Evolutionary conservation across 2,113 vertebrate genomes (phyloP).

Genomic region (Tetraodon nigroviridis): DNA sequence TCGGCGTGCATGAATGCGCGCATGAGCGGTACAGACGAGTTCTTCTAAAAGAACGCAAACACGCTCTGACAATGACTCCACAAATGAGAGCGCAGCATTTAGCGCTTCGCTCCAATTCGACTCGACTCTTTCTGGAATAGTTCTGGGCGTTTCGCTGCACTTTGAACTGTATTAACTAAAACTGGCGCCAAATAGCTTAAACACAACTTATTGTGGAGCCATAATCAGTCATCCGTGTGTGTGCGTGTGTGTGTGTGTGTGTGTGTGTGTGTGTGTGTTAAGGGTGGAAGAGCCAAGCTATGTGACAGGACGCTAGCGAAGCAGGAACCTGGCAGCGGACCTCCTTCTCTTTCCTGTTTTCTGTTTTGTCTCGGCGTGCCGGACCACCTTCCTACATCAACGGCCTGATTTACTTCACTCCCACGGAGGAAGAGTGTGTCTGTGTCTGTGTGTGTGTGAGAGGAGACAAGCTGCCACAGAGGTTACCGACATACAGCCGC

Average conservation of each 20-base stretch:
- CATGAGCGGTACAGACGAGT: neutral
- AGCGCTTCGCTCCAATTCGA: neutral
- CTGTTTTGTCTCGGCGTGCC: constrained; percentile 38
- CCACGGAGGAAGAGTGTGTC: constrained; percentile 1
- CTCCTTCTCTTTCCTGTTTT: constrained; percentile 64
- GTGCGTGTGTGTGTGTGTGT: neutral
- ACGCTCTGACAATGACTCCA: neutral
- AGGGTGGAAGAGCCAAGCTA: constrained; percentile 6
- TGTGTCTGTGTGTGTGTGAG: constrained; percentile 3
- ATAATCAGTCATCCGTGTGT: neutral
- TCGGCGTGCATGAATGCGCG: neutral
- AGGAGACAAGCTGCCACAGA: constrained; percentile 1
- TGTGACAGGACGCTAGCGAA: constrained; percentile 58
- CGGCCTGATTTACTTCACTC: constrained; percentile 10
- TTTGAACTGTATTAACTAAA: no score
- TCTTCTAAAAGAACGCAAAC: constrained; percentile 1
- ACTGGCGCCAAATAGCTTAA: constrained; percentile 4
- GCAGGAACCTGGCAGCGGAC: constrained; percentile 39
- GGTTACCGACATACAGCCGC: neutral
- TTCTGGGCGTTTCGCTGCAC: constrained; percentile 1
- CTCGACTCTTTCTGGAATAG: constrained; percentile 32
- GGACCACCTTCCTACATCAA: constrained; percentile 18
- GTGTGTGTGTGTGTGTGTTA: constrained; percentile 13
- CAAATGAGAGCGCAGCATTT: neutral
- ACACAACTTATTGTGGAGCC: neutral